Base-by-base conservation (phyloP, 2,797 vertebrate genomes). In the Psittacula derbiana region DNA sequence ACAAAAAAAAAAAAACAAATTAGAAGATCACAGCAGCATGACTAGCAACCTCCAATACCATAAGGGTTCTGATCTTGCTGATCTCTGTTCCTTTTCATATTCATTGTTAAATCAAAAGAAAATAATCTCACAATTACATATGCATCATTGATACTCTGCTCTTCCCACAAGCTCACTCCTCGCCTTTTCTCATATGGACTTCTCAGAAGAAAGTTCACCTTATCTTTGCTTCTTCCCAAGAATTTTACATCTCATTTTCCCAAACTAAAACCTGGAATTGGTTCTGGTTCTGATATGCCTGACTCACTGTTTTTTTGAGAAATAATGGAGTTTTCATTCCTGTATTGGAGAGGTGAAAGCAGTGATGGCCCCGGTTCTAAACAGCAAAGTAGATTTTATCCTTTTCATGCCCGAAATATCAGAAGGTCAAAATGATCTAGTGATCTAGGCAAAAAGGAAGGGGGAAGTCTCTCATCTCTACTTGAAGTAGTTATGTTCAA, bases 401-500 rank as follows among this genome's bases (percentile, higher is more conserved):
- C 36, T 86, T 81, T 49, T 70, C n/a, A 41, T 69, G 41, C 33
- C 49, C 57, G 50, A 81, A 92, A 86, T 80, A 93, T 74, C 80
- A 80, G 69, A 88, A 92, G 83, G 90, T 91, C 94, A 96, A 83
- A 80, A 83, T 28, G 2, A 53, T 80, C 41, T 86, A 66, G 58
- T 25, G 2, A 50, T 80, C 44, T 88, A 70, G 65, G 38, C 83
- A 81, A 82, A 82, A 24, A 73, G 16, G 24, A 69, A 90, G 30
- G 23, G 57, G 57, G 31, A 93, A 66, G 33, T 38, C 66, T 94
- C 90, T 95, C 64, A 90, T 93, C 75, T 92, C 49, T 53, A 72
- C 87, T 95, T 94, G 74, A 96, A 89, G 87, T 41, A 81, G 67
- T 86, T 92, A 81, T 81, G 62, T 64, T 88, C 44, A 90, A 75